These are phyloP conservation scores for Tribolium madens DNA, from an alignment of 1,140 invertebrate genomes.

Conservation along the genomic window DNA sequence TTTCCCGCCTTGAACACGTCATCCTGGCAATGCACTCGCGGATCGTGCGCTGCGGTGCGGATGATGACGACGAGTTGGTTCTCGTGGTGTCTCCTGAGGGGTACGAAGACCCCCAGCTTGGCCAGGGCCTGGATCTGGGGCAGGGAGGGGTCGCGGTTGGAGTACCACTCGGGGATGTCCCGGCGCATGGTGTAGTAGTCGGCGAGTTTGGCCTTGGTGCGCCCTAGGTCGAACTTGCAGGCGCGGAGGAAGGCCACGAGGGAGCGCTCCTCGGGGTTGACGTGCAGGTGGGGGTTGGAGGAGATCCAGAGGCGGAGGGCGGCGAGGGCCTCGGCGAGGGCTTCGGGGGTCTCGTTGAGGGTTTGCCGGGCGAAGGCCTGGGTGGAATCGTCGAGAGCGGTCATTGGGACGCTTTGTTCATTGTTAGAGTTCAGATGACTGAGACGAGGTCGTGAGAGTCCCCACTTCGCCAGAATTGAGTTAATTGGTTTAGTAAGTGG, in stretches of 20 bases:
- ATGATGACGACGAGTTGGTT: slow-evolving; percentile 71
- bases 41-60: slow-evolving; percentile 70
- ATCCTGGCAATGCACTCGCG: slow-evolving; percentile 68
- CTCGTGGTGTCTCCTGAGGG: slow-evolving; percentile 67
- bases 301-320: slow-evolving; percentile 52
- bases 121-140: slow-evolving; percentile 71
- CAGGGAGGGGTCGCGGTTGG: slow-evolving; percentile 70
- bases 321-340: slow-evolving; percentile 39
- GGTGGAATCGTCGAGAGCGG: slow-evolving; percentile 3
- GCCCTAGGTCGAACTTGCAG: slow-evolving; percentile 73
- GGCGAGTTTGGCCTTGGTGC: slow-evolving; percentile 70
- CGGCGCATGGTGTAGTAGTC: slow-evolving; percentile 72
- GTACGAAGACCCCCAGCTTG: slow-evolving; percentile 72
- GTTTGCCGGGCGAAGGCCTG: not conserved
- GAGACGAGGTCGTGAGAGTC: no score
- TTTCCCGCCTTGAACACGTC: slow-evolving; percentile 72
- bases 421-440: no score
- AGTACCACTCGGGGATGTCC: slow-evolving; percentile 72
- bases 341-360: slow-evolving; percentile 56
- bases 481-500: no score
- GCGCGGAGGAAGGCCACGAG: slow-evolving; percentile 71
- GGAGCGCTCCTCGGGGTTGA: not conserved
- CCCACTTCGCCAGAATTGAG: no score
- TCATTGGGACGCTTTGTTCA: no score
- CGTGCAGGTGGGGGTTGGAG: slow-evolving; percentile 30